Base-by-base conservation (phyloP, 2,113 vertebrate genomes). In the Anas platyrhynchos region DNA sequence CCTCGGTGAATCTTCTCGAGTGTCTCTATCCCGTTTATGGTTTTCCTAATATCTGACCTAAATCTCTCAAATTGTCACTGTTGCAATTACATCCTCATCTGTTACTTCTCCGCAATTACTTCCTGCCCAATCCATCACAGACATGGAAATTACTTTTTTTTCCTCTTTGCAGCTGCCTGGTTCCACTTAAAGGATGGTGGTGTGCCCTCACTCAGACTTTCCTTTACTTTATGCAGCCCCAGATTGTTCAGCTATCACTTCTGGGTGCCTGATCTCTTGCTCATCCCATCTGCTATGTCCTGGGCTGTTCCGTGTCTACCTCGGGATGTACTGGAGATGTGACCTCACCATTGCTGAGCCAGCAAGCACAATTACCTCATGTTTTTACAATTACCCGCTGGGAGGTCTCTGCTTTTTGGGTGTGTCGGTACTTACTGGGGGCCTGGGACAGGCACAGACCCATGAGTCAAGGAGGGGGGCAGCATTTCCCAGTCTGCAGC, bases 11-110 rank as follows among this genome's bases (percentile, higher is more conserved):
- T 86, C 46, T 92, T 62, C 68, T 83, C 85, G 34, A 54, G n/a
- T 59, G 23, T 46, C 55, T 68, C 18, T 80, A 32, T 68, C 72
- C 43, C 86, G 38, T 91, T 75, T 82, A 74, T 63, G 56, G 66
- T 81, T 94, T 93, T 72, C 56, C 86, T 82, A 43, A 82, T 91
- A 94, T 81, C 77, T 78, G 68, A 86, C 59, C 50, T 90, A 90
- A 91, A 86, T 90, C 83, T 86, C 83, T 92, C 72, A 34, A 81
- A 75, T 44, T 90, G 76, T 90, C 63, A 63, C 68, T 83, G 52
- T 81, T 78, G 69, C 83, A 78, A 91, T 86, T 95, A 85, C 55
- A 61, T 63, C 81, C 56, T 92, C 11, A 1, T 92, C 80, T 0
- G 1, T 93, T 89, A 88, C 46, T 81, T 93, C 52, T 93, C 83